Conservation (phyloP, 2,113 vertebrate species). For the Erythrocercus mccallii region DNA sequence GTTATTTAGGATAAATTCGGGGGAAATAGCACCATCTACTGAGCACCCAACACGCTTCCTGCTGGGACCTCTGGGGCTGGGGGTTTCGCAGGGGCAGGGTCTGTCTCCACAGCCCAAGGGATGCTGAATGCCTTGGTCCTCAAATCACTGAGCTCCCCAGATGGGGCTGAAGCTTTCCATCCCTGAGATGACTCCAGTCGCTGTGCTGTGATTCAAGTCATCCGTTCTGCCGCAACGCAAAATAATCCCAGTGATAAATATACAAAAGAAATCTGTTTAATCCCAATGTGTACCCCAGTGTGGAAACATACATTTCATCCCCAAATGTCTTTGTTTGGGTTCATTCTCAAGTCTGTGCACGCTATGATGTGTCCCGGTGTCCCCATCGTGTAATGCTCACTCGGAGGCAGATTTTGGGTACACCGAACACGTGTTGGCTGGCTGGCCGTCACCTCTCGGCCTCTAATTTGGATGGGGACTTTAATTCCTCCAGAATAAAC, state of each 20-base stretch:
- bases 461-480: neutral
- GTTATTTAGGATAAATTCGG: neutral
- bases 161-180: neutral
- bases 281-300: neutral
- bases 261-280: neutral
- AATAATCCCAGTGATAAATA: neutral
- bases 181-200: neutral
- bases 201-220: neutral
- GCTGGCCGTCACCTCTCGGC: neutral
- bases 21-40: slow-evolving; percentile 39
- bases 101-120: neutral
- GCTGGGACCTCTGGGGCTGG: neutral
- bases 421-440: fast-evolving
- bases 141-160: neutral
- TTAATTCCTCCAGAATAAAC: neutral
- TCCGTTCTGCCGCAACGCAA: neutral
- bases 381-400: neutral
- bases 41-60: neutral
- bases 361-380: no score
- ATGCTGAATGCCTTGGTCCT: neutral
- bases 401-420: neutral
- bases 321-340: neutral
- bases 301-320: neutral
- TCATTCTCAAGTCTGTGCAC: neutral
- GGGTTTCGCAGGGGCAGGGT: neutral